Conservation (phyloP, 2,113 vertebrate genomes). For the Spizaetus ornatus region DNA sequence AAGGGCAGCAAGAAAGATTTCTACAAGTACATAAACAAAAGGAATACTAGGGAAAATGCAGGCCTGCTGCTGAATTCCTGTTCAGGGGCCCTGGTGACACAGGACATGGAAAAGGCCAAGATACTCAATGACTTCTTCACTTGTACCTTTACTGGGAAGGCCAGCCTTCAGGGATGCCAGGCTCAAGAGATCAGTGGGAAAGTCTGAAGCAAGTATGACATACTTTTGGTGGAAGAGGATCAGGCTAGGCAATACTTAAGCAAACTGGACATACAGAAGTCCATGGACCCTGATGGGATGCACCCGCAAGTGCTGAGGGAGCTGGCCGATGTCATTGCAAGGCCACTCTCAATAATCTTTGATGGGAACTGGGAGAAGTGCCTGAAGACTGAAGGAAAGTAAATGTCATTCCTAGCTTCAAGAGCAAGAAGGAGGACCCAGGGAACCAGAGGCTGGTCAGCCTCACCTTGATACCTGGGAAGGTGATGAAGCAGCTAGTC, state of each 20-base stretch:
- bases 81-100: background rate
- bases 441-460: no score
- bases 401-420: background rate
- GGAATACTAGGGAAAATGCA: background rate
- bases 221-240: background rate
- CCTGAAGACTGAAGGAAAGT: background rate
- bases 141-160: background rate
- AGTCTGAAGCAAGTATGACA: background rate
- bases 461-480: no score
- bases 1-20: background rate
- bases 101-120: background rate
- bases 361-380: background rate
- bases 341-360: background rate
- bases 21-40: background rate
- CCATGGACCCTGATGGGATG: no score
- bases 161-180: background rate
- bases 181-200: background rate
- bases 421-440: no score
- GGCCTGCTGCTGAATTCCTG: background rate
- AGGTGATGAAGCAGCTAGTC: no score
- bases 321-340: background rate
- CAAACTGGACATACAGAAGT: background rate
- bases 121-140: background rate
- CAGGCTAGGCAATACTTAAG: background rate
- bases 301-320: background rate